Conservation (phyloP, 2,797 vertebrate species). For the Delichon dasypus region DNA sequence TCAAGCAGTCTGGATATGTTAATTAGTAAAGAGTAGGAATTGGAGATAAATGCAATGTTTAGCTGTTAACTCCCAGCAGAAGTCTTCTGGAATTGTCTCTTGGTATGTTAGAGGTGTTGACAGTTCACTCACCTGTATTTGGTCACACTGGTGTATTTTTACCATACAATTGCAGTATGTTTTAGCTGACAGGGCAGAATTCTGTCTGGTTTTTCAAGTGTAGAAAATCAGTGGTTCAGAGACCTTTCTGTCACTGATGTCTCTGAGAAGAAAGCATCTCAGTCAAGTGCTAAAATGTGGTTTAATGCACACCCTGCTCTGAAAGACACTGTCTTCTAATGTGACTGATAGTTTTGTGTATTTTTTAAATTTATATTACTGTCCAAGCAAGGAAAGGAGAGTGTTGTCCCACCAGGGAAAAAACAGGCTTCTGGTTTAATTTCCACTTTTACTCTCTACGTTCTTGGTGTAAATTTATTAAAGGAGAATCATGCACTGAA, state of each 20-base stretch:
- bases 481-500: not conserved
- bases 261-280: not conserved
- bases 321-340: not conserved
- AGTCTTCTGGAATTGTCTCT: not conserved
- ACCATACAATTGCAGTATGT: not conserved
- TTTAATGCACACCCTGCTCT: not conserved
- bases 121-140: not conserved
- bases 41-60: not conserved
- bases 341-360: not conserved
- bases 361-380: not conserved
- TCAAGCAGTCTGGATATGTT: not conserved
- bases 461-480: not conserved
- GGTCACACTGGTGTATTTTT: not conserved
- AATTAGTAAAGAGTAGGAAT: not conserved
- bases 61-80: not conserved
- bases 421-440: not conserved
- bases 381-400: not conserved
- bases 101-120: not conserved
- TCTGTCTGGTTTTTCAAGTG: not conserved
- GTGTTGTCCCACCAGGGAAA: not conserved
- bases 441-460: rapidly evolving
- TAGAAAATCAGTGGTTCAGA: not conserved
- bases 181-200: not conserved
- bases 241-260: not conserved
- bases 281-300: not conserved